Evolutionary conservation across 2,113 vertebrate genomes (phyloP).

Genomic region (Jaculus jaculus): DNA sequence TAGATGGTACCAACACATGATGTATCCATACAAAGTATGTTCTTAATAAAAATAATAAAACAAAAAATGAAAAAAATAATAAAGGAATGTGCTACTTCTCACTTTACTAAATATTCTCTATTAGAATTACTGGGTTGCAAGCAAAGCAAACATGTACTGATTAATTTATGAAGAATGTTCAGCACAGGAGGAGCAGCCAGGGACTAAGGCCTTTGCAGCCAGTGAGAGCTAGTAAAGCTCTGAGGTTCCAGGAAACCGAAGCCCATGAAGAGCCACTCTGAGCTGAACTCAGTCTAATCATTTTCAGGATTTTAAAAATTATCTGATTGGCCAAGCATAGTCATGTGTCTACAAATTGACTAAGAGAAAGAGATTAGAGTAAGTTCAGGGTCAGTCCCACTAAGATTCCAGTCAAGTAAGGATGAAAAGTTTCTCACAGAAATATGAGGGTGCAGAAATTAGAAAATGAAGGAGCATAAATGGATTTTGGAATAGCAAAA

Average conservation of each 20-base stretch:
- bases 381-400: neutral
- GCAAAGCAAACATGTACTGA: conserved; percentile 1
- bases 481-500: neutral
- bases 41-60: too few relatives aligned
- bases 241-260: neutral
- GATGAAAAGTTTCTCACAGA: neutral
- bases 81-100: conserved; percentile 8
- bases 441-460: neutral
- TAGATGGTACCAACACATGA: too few relatives aligned
- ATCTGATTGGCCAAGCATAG: neutral
- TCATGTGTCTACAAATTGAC: neutral
- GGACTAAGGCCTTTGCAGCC: neutral
- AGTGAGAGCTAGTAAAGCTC: neutral
- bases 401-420: conserved; percentile 1
- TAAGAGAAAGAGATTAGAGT: conserved; percentile 6
- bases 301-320: neutral
- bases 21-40: too few relatives aligned
- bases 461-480: conserved; percentile 17
- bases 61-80: too few relatives aligned
- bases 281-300: conserved; percentile 5
- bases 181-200: neutral
- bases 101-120: neutral
- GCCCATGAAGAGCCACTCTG: neutral
- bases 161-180: neutral
- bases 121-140: conserved; percentile 11